phyloP scores from a whole-genome alignment of 1,140 invertebrate species.

The Matsumurasca onukii region DNA sequence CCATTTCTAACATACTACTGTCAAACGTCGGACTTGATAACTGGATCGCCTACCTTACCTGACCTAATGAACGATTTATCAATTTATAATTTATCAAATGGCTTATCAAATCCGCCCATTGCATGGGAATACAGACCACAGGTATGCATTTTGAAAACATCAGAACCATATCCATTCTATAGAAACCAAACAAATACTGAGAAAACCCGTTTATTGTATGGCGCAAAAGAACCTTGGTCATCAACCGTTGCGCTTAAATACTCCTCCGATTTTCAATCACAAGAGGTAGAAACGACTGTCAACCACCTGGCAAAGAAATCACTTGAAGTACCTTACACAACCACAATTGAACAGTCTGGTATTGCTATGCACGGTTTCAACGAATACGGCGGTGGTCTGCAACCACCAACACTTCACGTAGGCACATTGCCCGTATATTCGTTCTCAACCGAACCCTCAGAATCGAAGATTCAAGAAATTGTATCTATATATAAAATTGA shows the following conservation, averaged over 20 bases:
- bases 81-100: background rate
- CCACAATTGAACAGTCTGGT: background rate
- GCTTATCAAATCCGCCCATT: background rate
- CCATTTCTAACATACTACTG: background rate
- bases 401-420: background rate
- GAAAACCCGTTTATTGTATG: background rate
- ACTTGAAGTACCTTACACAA: background rate
- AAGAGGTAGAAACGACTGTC: background rate
- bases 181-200: background rate
- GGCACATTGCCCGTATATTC: background rate
- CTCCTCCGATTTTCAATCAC: background rate
- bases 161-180: background rate
- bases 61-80: background rate
- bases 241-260: too few species aligned
- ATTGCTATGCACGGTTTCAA: background rate
- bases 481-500: background rate
- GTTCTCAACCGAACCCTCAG: background rate
- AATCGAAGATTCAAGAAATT: background rate
- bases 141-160: background rate
- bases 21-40: background rate
- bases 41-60: background rate
- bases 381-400: background rate
- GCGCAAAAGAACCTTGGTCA: background rate
- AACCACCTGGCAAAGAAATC: background rate
- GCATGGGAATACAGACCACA: background rate